Percentiles rank a stretch among this genome's conserved stretches.
Evolutionary conservation across 2,888 invertebrate species (phyloP).

Genomic region (Carterocephalus palaemon): DNA sequence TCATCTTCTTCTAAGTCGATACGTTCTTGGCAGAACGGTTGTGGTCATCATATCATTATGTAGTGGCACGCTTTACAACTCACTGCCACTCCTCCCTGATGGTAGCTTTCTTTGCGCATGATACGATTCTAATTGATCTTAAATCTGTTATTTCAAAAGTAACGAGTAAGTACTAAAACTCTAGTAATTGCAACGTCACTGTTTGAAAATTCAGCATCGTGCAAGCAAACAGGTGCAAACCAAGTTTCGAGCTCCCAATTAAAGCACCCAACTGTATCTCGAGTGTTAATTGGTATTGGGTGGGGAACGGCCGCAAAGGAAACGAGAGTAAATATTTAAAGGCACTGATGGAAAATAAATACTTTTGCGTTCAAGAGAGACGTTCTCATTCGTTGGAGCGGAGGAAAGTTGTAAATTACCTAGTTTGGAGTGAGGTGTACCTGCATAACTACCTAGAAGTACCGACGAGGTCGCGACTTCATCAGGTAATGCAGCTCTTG

Average conservation of each 20-base stretch:
- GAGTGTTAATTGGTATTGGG: constrained; percentile 32
- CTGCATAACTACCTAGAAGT: constrained; percentile 16
- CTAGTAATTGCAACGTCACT: too few relatives aligned
- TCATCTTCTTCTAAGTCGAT: too few relatives aligned
- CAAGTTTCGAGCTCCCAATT: too few relatives aligned
- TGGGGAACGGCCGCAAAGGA: constrained; percentile 39
- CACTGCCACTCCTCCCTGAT: too few relatives aligned
- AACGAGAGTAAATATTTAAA: constrained; percentile 48
- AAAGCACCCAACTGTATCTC: constrained; percentile 34
- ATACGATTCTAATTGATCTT: too few relatives aligned
- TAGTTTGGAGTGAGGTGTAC: constrained; percentile 15
- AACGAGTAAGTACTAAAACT: too few relatives aligned
- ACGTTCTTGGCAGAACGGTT: too few relatives aligned
- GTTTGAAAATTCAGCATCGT: too few relatives aligned
- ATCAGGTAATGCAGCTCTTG: constrained; percentile 4
- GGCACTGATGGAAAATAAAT: constrained; percentile 50
- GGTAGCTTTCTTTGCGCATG: too few relatives aligned
- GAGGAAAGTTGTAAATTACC: constrained; percentile 31
- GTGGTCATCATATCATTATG: too few relatives aligned
- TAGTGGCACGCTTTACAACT: too few relatives aligned
- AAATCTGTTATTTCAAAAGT: too few relatives aligned
- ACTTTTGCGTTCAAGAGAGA: constrained; percentile 37
- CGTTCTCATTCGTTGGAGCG: constrained; percentile 30
- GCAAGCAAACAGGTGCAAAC: constrained; percentile 25
- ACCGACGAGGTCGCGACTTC: constrained; percentile 4